phyloP scores from a whole-genome alignment of 2,113 vertebrate species.

The Onychostoma macrolepis region DNA sequence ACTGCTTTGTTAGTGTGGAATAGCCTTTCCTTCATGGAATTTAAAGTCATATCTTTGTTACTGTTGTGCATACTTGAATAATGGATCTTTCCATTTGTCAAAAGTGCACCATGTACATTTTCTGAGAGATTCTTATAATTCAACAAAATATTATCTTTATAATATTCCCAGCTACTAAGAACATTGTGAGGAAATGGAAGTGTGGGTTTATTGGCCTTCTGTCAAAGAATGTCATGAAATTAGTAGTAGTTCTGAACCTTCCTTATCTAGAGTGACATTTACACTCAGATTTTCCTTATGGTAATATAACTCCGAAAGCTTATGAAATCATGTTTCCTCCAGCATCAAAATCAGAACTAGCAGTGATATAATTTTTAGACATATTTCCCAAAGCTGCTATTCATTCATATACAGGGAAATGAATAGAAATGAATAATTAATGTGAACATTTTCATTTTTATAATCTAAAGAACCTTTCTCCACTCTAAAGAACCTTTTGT shows the following conservation, averaged over 20 bases:
- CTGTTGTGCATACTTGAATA: neutral
- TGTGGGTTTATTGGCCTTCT: neutral
- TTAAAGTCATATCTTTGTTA: neutral
- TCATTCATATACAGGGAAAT: too few species aligned
- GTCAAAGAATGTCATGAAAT: neutral
- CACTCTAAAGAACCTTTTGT: neutral
- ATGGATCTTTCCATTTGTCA: neutral
- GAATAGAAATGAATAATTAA: too few species aligned
- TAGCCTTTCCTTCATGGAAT: neutral
- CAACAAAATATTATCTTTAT: neutral
- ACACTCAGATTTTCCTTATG: neutral
- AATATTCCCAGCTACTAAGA: neutral
- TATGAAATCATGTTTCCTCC: neutral
- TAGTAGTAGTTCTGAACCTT: neutral
- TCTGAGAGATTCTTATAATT: neutral
- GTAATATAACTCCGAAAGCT: neutral
- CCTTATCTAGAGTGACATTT: neutral
- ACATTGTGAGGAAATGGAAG: neutral
- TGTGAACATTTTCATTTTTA: too few species aligned
- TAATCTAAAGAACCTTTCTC: too few species aligned
- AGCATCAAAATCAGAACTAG: neutral
- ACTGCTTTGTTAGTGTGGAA: neutral
- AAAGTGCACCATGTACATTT: neutral
- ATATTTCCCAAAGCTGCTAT: too few species aligned
- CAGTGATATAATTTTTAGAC: neutral